Percentiles rank a stretch among this genome's conserved stretches.
These are phyloP conservation scores for Cantharis flavilabris DNA, from an alignment of 2,888 invertebrate species.

Conservation along the genomic window DNA sequence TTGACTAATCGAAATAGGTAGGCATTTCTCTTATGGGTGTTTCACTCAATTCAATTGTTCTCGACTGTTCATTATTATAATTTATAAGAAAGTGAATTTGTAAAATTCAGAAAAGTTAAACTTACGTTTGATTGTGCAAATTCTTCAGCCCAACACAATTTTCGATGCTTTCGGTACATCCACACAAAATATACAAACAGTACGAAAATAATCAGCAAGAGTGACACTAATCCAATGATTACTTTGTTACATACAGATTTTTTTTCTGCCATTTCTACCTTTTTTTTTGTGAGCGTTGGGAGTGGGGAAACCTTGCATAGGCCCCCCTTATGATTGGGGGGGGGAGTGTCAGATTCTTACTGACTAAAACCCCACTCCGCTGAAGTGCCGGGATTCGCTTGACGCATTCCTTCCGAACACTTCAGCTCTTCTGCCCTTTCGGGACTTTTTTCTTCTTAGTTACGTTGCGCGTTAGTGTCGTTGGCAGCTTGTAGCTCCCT, in stretches of 20 bases:
- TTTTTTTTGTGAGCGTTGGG: too few relatives aligned
- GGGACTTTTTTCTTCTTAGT: too few relatives aligned
- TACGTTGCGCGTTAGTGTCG: too few relatives aligned
- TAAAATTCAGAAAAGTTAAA: neutral
- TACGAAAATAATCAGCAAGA: slow-evolving; percentile 56
- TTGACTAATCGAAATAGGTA: neutral
- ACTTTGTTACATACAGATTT: slow-evolving; percentile 50
- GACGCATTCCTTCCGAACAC: too few relatives aligned
- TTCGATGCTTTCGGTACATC: slow-evolving; percentile 56
- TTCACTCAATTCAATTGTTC: slow-evolving; percentile 44
- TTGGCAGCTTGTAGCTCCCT: too few relatives aligned
- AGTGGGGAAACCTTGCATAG: too few relatives aligned
- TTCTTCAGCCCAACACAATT: slow-evolving; percentile 58
- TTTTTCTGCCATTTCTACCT: slow-evolving; percentile 12
- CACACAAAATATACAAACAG: slow-evolving; percentile 58
- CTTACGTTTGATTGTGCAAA: slow-evolving; percentile 43
- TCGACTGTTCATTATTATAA: slow-evolving; percentile 26
- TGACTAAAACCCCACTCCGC: too few relatives aligned
- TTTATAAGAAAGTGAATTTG: neutral
- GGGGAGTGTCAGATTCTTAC: too few relatives aligned
- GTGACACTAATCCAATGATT: slow-evolving; percentile 57
- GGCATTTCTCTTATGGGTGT: slow-evolving; percentile 24
- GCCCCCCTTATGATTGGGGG: too few relatives aligned
- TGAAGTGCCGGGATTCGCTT: too few relatives aligned
- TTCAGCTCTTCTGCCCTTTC: too few relatives aligned